A percentile compares a stretch with the other conserved stretches of the same genome.
Evolutionary conservation across 2,113 vertebrate genomes (phyloP).

Genomic region (Microtus montanus): DNA sequence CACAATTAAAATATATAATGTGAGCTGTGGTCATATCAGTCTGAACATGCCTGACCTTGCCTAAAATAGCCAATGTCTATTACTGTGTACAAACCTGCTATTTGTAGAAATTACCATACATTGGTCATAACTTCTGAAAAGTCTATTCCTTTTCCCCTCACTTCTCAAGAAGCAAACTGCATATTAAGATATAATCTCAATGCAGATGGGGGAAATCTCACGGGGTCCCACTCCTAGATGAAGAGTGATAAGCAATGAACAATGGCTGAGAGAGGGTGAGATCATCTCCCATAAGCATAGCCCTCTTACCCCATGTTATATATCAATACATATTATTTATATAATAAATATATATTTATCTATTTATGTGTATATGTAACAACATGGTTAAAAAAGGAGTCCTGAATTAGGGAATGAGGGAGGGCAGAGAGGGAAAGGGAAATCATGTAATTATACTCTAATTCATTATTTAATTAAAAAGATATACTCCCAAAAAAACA

Average conservation of each 20-base stretch:
- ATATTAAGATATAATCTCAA: not conserved
- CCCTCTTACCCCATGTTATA: too few relatives aligned
- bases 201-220: not conserved
- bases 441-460: not conserved
- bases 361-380: not conserved
- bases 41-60: not conserved
- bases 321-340: too few relatives aligned
- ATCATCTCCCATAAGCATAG: not conserved
- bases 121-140: not conserved
- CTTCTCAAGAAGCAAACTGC: not conserved
- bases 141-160: not conserved
- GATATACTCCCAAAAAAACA: not conserved
- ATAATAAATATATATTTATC: not conserved
- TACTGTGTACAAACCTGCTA: not conserved
- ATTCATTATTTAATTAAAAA: not conserved
- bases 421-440: not conserved
- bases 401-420: too few relatives aligned
- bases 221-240: not conserved
- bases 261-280: not conserved
- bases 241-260: not conserved
- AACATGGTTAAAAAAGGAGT: not conserved
- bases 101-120: not conserved
- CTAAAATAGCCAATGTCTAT: not conserved
- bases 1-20: conserved; percentile 11
- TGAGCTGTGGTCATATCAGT: not conserved